A percentile compares a stretch with the other conserved stretches of the same genome.
Conservation (phyloP, 2,113 vertebrate genomes). For the Barnardius zonarius region DNA sequence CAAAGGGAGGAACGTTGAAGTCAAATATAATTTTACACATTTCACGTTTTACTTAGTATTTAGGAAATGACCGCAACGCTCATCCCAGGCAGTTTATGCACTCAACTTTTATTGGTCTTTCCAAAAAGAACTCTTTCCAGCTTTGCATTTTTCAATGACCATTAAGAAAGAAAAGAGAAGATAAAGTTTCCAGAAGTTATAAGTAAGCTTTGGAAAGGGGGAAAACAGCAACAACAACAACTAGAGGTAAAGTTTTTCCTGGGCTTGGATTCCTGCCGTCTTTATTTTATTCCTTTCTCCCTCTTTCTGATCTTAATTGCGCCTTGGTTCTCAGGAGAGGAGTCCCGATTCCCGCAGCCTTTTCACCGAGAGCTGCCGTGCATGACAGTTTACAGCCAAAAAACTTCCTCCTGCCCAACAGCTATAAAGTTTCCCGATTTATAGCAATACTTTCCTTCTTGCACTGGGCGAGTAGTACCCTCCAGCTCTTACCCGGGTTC, state of each 20-base stretch:
- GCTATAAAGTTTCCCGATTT: constrained; percentile 58
- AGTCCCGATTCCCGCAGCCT: not conserved
- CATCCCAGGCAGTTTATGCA: not conserved
- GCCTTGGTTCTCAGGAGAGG: constrained; percentile 24
- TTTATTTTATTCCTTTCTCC: not conserved
- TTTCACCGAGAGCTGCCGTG: constrained; percentile 67
- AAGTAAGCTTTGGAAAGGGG: not conserved
- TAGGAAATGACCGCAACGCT: not conserved
- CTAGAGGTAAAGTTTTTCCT: not conserved
- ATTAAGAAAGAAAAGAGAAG: not conserved
- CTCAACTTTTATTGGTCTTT: not conserved
- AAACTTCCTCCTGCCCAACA: constrained; percentile 58
- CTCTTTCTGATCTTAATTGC: constrained; percentile 54
- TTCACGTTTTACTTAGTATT: not conserved
- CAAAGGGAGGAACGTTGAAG: not conserved
- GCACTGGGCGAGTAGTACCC: not conserved
- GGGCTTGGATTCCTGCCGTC: not conserved
- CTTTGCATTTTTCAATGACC: not conserved
- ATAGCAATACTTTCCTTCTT: not conserved
- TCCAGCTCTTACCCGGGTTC: not conserved
- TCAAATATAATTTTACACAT: not conserved
- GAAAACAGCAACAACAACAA: not conserved
- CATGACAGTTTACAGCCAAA: constrained; percentile 74
- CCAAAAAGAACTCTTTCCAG: not conserved
- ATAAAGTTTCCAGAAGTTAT: not conserved